Conservation (phyloP, 1,140 invertebrate genomes). For the Brachionus rubens region DNA sequence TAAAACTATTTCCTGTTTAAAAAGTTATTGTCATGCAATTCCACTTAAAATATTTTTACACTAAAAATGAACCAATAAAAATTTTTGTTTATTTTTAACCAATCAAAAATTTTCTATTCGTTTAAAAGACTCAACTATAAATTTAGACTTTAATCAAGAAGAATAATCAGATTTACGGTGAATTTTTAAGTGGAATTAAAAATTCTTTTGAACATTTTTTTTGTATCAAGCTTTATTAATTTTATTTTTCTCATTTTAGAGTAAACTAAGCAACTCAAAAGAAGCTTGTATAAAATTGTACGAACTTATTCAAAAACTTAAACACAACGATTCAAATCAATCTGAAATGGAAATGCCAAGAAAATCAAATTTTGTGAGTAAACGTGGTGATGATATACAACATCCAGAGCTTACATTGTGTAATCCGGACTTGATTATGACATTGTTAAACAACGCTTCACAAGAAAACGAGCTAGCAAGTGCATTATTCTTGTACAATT, state of each 20-base stretch:
- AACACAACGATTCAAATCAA: background rate
- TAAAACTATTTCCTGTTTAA: background rate
- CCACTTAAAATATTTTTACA: too few relatives aligned
- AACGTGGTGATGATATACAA: background rate
- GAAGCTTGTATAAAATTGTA: slow-evolving; percentile 7
- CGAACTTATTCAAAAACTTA: slow-evolving; percentile 1
- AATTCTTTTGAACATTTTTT: background rate
- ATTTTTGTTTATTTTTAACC: too few relatives aligned
- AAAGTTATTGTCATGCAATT: slow-evolving; percentile 9
- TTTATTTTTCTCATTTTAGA: background rate
- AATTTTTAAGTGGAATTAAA: background rate
- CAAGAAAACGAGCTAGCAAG: background rate
- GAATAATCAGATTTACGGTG: background rate
- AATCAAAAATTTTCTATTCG: too few relatives aligned
- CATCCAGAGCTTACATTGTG: background rate
- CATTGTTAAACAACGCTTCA: background rate
- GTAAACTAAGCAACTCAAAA: slow-evolving; percentile 23
- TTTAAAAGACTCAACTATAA: too few relatives aligned
- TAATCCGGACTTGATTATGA: background rate
- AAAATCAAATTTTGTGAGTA: background rate
- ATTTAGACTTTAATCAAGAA: background rate
- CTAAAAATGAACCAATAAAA: too few relatives aligned
- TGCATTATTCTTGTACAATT: slow-evolving; percentile 10
- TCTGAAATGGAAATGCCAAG: slow-evolving; percentile 6
- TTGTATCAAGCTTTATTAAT: background rate